Conservation (phyloP, 2,113 vertebrate genomes). For the Serinus canaria region DNA sequence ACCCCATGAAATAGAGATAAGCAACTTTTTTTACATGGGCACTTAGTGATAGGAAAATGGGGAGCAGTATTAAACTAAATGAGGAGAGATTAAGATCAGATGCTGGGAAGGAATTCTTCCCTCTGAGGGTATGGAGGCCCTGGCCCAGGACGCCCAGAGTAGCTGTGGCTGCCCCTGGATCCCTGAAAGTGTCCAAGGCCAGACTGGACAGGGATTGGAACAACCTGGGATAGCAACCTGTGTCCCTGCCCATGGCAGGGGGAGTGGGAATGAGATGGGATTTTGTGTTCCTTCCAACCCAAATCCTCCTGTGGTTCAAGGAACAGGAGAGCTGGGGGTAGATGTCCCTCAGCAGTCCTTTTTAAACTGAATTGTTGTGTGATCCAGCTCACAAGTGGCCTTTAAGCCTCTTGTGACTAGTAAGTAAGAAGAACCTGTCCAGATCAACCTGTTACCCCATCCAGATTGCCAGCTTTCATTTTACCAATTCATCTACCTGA, state of each 20-base stretch:
- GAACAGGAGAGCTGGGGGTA: not conserved
- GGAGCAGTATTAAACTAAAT: not conserved
- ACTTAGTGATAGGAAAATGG: not conserved
- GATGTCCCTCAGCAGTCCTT: not conserved
- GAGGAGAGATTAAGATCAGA: not conserved
- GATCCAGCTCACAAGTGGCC: not conserved
- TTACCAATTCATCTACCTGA: not conserved
- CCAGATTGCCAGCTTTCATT: not conserved
- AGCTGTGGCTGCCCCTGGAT: not conserved
- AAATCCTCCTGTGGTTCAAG: not conserved
- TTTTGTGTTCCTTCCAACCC: not conserved
- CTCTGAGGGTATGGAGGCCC: rapidly evolving
- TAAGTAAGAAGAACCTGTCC: not conserved
- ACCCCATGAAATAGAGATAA: not conserved
- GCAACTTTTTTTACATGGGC: rapidly evolving
- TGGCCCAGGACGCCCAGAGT: rapidly evolving
- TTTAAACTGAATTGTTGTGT: not conserved
- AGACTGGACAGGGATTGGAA: rapidly evolving
- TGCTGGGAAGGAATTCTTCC: not conserved
- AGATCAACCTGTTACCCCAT: not conserved
- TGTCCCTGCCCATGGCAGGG: no score
- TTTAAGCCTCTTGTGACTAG: not conserved
- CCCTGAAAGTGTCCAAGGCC: not conserved
- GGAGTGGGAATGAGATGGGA: no score
- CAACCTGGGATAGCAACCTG: rapidly evolving